Evolutionary conservation across 2,113 vertebrate species (phyloP).

Genomic region (Caracal caracal): DNA sequence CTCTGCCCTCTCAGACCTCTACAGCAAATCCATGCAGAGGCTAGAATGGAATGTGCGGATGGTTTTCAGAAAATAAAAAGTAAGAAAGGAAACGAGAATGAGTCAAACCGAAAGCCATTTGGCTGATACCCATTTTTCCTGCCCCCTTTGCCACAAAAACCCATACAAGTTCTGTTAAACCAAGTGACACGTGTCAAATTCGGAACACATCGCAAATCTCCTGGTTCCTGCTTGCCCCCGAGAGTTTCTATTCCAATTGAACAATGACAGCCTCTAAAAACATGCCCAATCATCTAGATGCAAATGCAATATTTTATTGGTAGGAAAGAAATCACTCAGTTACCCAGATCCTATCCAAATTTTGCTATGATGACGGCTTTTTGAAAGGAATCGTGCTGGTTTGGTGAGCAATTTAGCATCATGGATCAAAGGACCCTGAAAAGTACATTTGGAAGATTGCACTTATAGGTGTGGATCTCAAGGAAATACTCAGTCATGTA

Average conservation of each 20-base stretch:
- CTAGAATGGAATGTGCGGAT: not conserved
- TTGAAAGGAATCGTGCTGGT: not conserved
- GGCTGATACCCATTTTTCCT: not conserved
- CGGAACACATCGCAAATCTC: conserved; percentile 28
- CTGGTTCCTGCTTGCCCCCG: not conserved
- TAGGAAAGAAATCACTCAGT: not conserved
- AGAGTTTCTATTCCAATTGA: conserved; percentile 50
- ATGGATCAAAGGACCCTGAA: not conserved
- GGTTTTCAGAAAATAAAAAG: not conserved
- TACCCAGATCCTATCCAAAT: not conserved
- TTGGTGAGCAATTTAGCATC: not conserved
- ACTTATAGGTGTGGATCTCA: not conserved
- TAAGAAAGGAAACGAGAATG: not conserved
- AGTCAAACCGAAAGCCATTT: not conserved
- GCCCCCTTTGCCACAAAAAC: not conserved
- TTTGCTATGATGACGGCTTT: not conserved
- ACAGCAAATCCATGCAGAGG: not conserved
- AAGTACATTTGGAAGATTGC: not conserved
- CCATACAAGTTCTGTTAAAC: not conserved
- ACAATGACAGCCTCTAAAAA: conserved; percentile 64
- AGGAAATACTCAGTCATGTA: not conserved
- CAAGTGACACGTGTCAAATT: conserved; percentile 40
- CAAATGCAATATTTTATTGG: conserved; percentile 40
- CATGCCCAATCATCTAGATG: conserved; percentile 31
- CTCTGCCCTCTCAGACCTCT: not conserved